These are phyloP conservation scores for Acleris sparsana DNA, from an alignment of 2,888 invertebrate species.

Conservation along the genomic window DNA sequence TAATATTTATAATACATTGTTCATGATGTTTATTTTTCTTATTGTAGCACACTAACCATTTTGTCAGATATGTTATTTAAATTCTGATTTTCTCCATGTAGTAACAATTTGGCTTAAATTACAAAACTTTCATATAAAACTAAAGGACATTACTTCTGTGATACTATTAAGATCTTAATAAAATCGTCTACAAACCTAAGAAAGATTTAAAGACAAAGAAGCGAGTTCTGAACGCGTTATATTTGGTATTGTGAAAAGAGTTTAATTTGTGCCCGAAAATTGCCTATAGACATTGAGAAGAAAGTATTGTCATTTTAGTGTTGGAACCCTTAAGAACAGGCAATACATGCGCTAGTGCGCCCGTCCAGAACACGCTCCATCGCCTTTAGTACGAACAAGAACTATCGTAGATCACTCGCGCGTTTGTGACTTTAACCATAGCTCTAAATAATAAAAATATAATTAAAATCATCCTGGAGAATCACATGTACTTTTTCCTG, in stretches of 20 bases:
- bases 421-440: slow-evolving; percentile 58
- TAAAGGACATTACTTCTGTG: slow-evolving; percentile 59
- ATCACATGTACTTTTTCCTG: slow-evolving; percentile 81
- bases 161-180: slow-evolving; percentile 56
- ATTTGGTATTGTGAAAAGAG: neutral
- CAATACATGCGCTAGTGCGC: slow-evolving; percentile 13
- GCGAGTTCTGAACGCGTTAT: slow-evolving; percentile 22
- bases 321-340: neutral
- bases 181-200: slow-evolving; percentile 60
- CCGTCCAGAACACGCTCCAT: slow-evolving; percentile 53
- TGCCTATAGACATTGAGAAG: neutral
- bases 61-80: slow-evolving; percentile 84
- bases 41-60: slow-evolving; percentile 84
- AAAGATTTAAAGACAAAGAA: slow-evolving; percentile 39
- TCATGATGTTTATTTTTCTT: slow-evolving; percentile 78
- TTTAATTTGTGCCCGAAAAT: slow-evolving; percentile 1
- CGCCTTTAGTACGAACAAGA: slow-evolving; percentile 49
- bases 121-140: slow-evolving; percentile 67
- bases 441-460: slow-evolving; percentile 55
- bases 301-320: neutral
- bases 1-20: slow-evolving; percentile 80
- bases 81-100: slow-evolving; percentile 82
- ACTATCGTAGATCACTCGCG: slow-evolving; percentile 12
- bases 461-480: slow-evolving; percentile 72
- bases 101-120: slow-evolving; percentile 78